Conservation (phyloP, 1,140 invertebrate species). For the Spodoptera litura region DNA sequence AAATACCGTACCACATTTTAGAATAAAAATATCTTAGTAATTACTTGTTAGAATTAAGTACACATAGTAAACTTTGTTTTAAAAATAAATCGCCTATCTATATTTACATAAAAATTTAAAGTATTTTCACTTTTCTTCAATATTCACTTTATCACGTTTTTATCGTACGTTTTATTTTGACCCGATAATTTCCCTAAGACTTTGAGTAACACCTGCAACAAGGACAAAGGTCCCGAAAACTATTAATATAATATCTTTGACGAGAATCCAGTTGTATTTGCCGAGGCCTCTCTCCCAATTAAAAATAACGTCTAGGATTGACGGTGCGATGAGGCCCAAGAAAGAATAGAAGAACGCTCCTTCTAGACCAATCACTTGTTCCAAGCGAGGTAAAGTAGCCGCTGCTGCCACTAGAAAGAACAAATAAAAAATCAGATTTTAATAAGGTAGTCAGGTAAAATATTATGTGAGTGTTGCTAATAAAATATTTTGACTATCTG, state of each 20-base stretch:
- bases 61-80: not conserved
- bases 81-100: slow-evolving; percentile 26
- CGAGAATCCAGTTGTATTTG: slow-evolving; percentile 88
- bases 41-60: slow-evolving; percentile 10
- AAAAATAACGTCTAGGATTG: slow-evolving; percentile 92
- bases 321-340: slow-evolving; percentile 94
- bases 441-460: no score
- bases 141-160: slow-evolving; percentile 21
- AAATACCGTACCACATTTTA: no score
- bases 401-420: slow-evolving; percentile 90
- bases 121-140: not conserved
- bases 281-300: slow-evolving; percentile 88
- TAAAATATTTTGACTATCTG: no score
- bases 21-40: no score
- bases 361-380: slow-evolving; percentile 95
- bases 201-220: slow-evolving; percentile 78
- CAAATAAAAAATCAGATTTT: slow-evolving; percentile 17
- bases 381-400: slow-evolving; percentile 91
- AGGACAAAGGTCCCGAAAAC: slow-evolving; percentile 76
- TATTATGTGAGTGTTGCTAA: no score
- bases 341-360: slow-evolving; percentile 95
- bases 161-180: slow-evolving; percentile 45
- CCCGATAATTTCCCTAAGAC: slow-evolving; percentile 77
- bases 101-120: slow-evolving; percentile 36
- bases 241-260: slow-evolving; percentile 88